Evolutionary conservation across 2,888 invertebrate genomes (phyloP).

Genomic region (Pantelozetes paolii): DNA sequence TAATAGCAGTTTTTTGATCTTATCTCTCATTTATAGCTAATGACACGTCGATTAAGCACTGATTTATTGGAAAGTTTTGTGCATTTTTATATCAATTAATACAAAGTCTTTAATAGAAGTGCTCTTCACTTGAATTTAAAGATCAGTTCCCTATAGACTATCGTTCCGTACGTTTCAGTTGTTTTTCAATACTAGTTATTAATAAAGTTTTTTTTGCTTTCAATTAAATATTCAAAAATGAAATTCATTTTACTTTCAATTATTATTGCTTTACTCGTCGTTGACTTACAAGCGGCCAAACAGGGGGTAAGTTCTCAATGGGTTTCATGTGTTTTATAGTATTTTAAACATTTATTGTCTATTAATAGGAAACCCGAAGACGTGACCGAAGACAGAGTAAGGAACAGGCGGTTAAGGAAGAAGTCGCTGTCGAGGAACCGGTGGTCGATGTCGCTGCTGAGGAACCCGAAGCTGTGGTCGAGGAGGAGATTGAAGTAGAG

Average conservation of each 20-base stretch:
- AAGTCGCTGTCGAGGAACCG: not conserved
- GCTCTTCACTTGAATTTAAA: not conserved
- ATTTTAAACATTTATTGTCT: not conserved
- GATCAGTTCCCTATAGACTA: too few species aligned
- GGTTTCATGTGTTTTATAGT: not conserved
- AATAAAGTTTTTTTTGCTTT: not conserved
- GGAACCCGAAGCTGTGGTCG: not conserved
- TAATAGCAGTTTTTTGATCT: not conserved
- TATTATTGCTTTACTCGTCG: slow-evolving; percentile 3
- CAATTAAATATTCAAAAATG: slow-evolving; percentile 1
- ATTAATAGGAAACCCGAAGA: not conserved
- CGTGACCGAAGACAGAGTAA: slow-evolving; percentile 17
- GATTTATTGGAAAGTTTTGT: slow-evolving; percentile 18
- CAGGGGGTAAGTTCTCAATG: not conserved
- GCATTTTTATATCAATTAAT: not conserved
- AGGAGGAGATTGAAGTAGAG: not conserved
- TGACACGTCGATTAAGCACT: slow-evolving; percentile 28
- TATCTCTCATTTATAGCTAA: not conserved
- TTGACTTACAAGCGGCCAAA: not conserved
- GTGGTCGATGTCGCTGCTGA: not conserved
- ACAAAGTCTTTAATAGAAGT: not conserved
- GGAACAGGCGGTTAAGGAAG: not conserved
- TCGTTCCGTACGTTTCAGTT: too few species aligned
- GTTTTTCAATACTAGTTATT: too few species aligned
- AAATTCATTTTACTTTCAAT: not conserved